phyloP scores from a whole-genome alignment of 2,888 invertebrate genomes.

The Serripes groenlandicus region DNA sequence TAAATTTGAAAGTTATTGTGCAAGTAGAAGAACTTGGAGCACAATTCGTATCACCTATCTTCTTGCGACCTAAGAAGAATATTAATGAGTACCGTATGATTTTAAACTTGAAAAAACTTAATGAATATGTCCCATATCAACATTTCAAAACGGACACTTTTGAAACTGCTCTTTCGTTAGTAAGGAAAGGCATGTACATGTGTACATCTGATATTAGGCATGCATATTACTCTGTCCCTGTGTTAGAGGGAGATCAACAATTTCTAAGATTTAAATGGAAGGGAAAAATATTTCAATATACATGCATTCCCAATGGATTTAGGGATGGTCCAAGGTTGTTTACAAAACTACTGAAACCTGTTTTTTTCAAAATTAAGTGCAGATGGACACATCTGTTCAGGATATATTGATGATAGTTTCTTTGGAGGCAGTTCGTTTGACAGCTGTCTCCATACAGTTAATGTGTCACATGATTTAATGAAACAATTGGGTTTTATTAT shows the following conservation, averaged over 20 bases:
- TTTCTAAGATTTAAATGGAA: slow-evolving; percentile 50
- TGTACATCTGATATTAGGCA: slow-evolving; percentile 52
- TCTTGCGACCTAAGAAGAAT: slow-evolving; percentile 55
- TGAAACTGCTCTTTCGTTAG: slow-evolving; percentile 19
- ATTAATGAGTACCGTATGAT: slow-evolving; percentile 55
- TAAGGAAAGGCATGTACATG: slow-evolving; percentile 22
- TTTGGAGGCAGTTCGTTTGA: slow-evolving; percentile 16
- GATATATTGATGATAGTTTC: slow-evolving; percentile 66
- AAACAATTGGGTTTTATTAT: slow-evolving; percentile 35
- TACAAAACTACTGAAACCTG: slow-evolving; percentile 65
- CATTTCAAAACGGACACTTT: slow-evolving; percentile 62
- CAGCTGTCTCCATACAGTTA: slow-evolving; percentile 31
- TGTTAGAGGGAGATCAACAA: slow-evolving; percentile 28
- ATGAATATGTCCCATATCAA: slow-evolving; percentile 43
- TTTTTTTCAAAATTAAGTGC: slow-evolving; percentile 48
- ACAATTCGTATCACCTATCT: slow-evolving; percentile 57
- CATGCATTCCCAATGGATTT: slow-evolving; percentile 49
- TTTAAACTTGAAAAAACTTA: slow-evolving; percentile 54
- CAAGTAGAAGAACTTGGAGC: slow-evolving; percentile 9
- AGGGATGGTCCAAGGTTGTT: slow-evolving; percentile 54
- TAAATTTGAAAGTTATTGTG: slow-evolving; percentile 15
- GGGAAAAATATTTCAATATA: slow-evolving; percentile 47
- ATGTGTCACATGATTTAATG: slow-evolving; percentile 27
- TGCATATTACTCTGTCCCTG: slow-evolving; percentile 53
- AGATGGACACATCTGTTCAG: slow-evolving; percentile 35